Evolutionary conservation across 2,113 vertebrate genomes (phyloP).

Genomic region (Tyrannus savana): DNA sequence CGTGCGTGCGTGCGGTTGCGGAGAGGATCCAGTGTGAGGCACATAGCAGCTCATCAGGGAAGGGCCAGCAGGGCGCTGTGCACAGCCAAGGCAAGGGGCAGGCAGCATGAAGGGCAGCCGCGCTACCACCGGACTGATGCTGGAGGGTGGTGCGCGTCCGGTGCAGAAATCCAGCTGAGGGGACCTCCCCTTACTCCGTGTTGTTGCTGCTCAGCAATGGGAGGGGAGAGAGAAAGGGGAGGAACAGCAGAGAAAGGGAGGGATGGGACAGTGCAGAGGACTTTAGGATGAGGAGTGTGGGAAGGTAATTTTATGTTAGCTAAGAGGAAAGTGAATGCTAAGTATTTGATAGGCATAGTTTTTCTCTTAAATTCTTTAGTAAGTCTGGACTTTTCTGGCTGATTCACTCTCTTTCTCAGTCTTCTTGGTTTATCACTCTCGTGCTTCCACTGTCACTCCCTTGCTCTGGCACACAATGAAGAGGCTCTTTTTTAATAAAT

Average conservation of each 20-base stretch:
- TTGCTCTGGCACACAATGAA: slow-evolving; percentile 43
- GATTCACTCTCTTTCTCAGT: slow-evolving; percentile 56
- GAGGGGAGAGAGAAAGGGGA: not conserved
- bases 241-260: not conserved
- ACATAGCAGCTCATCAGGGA: not conserved
- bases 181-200: not conserved
- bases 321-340: slow-evolving; percentile 47
- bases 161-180: not conserved
- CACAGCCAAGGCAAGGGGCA: not conserved
- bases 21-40: not conserved
- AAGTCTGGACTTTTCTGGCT: slow-evolving; percentile 45
- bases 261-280: not conserved
- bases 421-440: slow-evolving; percentile 24
- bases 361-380: slow-evolving; percentile 39
- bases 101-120: not conserved
- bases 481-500: slow-evolving; percentile 57
- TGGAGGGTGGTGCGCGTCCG: accelerated
- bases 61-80: not conserved
- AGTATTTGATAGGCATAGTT: slow-evolving; percentile 68
- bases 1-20: accelerated
- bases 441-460: slow-evolving; percentile 33
- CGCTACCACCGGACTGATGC: not conserved
- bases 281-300: not conserved
- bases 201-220: not conserved
- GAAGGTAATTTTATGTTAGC: slow-evolving; percentile 28